Conservation (phyloP, 2,113 vertebrate species). For the Bucco capensis region DNA sequence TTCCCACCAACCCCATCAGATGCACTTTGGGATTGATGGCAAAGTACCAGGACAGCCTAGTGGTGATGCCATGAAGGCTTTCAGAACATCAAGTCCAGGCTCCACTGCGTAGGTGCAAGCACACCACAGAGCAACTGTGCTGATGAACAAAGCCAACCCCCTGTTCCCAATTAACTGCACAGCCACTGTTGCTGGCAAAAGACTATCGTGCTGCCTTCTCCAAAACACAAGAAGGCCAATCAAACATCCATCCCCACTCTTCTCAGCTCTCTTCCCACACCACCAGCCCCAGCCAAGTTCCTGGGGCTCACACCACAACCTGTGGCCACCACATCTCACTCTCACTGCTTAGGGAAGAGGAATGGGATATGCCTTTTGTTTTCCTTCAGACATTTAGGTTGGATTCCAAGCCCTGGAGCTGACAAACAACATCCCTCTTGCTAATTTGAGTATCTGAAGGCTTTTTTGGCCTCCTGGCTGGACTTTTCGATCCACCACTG, state of each 20-base stretch:
- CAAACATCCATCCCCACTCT: background rate
- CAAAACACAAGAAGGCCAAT: background rate
- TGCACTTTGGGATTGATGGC: background rate
- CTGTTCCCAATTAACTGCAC: conserved; percentile 42
- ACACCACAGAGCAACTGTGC: background rate
- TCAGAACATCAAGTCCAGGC: background rate
- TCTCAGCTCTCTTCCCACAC: background rate
- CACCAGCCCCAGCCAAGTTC: conserved; percentile 19
- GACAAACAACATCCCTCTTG: conserved; percentile 27
- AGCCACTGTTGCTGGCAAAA: conserved; percentile 51
- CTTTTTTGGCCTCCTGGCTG: background rate
- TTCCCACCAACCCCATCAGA: background rate
- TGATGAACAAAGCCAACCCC: background rate
- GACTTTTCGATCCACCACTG: conserved; percentile 23
- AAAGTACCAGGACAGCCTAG: background rate
- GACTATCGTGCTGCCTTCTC: background rate
- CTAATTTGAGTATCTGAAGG: conserved; percentile 12
- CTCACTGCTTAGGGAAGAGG: background rate
- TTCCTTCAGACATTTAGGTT: conserved; percentile 6
- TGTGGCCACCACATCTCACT: conserved; percentile 21
- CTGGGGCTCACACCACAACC: conserved; percentile 45
- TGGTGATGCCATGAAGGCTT: background rate
- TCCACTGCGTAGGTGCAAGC: conserved; percentile 8
- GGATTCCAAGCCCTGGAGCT: conserved; percentile 23
- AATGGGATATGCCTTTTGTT: background rate